These are phyloP conservation scores for Caenorhabditis remanei DNA, from an alignment of 1,140 invertebrate species.

Conservation along the genomic window DNA sequence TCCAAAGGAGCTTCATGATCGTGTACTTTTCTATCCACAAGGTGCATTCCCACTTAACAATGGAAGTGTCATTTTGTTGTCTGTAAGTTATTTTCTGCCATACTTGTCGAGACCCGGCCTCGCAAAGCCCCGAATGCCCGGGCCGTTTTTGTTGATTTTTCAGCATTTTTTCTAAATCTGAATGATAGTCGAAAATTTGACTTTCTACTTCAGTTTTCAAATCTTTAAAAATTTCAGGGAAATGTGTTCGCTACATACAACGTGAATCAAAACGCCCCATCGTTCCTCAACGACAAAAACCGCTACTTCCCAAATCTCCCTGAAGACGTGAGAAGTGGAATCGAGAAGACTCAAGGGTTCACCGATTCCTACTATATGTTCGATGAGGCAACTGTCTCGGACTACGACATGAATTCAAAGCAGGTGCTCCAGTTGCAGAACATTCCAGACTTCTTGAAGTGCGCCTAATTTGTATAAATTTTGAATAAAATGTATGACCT, in stretches of 20 bases:
- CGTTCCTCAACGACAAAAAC: slow-evolving; percentile 48
- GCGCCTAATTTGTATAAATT: neutral
- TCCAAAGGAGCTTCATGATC: slow-evolving; percentile 62
- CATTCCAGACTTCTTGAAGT: slow-evolving; percentile 44
- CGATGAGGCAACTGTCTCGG: slow-evolving; percentile 46
- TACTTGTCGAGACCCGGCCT: too few relatives aligned
- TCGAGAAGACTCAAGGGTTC: slow-evolving; percentile 33
- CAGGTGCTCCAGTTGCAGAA: slow-evolving; percentile 29
- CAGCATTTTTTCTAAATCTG: too few relatives aligned
- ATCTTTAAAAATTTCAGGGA: neutral
- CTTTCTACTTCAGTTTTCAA: too few relatives aligned
- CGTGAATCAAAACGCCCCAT: slow-evolving; percentile 41
- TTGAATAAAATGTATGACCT: neutral
- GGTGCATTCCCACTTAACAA: slow-evolving; percentile 62
- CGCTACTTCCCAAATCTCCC: slow-evolving; percentile 61
- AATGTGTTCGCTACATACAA: slow-evolving; percentile 59
- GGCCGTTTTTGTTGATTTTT: too few relatives aligned
- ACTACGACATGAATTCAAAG: slow-evolving; percentile 55
- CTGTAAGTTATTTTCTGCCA: slow-evolving; percentile 52
- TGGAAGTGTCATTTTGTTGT: slow-evolving; percentile 61
- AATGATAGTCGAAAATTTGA: neutral
- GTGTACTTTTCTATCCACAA: slow-evolving; percentile 64
- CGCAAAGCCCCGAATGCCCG: too few relatives aligned
- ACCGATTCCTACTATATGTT: slow-evolving; percentile 45
- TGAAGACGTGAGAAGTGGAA: slow-evolving; percentile 45